Percentiles rank a stretch among this genome's conserved stretches.
Evolutionary conservation across 1,140 invertebrate genomes (phyloP).

Genomic region (Carposina sasakii): DNA sequence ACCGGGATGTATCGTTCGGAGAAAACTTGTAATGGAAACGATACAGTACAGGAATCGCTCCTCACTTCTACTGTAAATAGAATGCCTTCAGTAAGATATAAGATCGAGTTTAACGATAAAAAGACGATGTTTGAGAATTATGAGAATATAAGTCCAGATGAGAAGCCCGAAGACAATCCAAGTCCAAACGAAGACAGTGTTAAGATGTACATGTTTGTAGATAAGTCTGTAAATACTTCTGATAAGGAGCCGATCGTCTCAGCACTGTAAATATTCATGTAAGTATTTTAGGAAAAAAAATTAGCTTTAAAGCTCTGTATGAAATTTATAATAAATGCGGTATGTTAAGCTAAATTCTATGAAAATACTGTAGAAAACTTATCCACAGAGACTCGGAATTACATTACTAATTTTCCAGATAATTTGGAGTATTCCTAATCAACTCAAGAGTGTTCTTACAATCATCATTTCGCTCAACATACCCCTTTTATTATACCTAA

Average conservation of each 20-base stretch:
- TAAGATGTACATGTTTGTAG: constrained; percentile 66
- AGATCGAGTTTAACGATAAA: constrained; percentile 56
- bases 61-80: constrained; percentile 64
- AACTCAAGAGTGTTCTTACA: background rate
- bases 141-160: constrained; percentile 62
- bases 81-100: constrained; percentile 58
- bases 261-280: constrained; percentile 49
- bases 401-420: background rate
- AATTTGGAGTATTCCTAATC: background rate
- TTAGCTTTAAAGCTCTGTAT: background rate
- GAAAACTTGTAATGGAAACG: constrained; percentile 81
- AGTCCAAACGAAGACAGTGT: constrained; percentile 61
- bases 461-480: no score
- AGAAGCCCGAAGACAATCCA: constrained; percentile 50
- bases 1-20: constrained; percentile 71
- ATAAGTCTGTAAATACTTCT: constrained; percentile 51
- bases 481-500: no score
- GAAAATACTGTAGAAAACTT: background rate
- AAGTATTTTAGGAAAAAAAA: no score
- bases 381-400: background rate
- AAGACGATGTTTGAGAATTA: constrained; percentile 49
- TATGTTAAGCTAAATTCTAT: background rate
- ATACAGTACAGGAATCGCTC: constrained; percentile 81
- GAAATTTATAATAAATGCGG: background rate
- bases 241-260: constrained; percentile 65